These are phyloP conservation scores for Nycteola revayana DNA, from an alignment of 2,888 invertebrate genomes.

Conservation along the genomic window DNA sequence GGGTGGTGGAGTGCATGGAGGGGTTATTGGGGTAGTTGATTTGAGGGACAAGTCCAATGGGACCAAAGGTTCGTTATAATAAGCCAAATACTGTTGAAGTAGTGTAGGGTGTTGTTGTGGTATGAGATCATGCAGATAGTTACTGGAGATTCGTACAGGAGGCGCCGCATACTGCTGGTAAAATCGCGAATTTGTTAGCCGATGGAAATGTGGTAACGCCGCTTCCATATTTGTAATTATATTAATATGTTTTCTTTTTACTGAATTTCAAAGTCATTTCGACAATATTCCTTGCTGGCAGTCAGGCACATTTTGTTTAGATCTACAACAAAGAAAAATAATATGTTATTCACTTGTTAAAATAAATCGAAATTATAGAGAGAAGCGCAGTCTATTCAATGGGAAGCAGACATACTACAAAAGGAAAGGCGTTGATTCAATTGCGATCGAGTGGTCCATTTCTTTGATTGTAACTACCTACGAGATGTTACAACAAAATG, in stretches of 20 bases:
- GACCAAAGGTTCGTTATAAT: slow-evolving; percentile 83
- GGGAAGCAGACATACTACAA: slow-evolving; percentile 30
- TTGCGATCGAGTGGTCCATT: slow-evolving; percentile 54
- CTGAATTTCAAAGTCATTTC: slow-evolving; percentile 25
- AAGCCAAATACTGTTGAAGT: slow-evolving; percentile 80
- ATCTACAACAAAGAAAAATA: slow-evolving; percentile 46
- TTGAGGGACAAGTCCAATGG: slow-evolving; percentile 91
- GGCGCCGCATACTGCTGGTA: slow-evolving; percentile 72
- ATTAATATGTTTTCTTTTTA: slow-evolving; percentile 17
- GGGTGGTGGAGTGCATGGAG: slow-evolving; percentile 89
- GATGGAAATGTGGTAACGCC: slow-evolving; percentile 67
- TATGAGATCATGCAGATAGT: slow-evolving; percentile 68
- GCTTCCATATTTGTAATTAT: slow-evolving; percentile 61
- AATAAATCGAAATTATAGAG: slow-evolving; percentile 33
- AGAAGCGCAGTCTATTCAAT: slow-evolving; percentile 29
- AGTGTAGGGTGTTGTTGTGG: slow-evolving; percentile 72
- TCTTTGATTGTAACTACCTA: slow-evolving; percentile 67
- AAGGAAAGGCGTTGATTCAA: slow-evolving; percentile 38
- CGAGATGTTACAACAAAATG: slow-evolving; percentile 30
- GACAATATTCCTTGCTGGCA: slow-evolving; percentile 16
- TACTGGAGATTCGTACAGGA: slow-evolving; percentile 61
- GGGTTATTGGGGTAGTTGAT: slow-evolving; percentile 86
- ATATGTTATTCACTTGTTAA: slow-evolving; percentile 16
- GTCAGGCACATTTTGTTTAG: slow-evolving; percentile 18
- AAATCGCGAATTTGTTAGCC: slow-evolving; percentile 62